Percentiles rank a stretch among this genome's conserved stretches.
These are phyloP conservation scores for Perizoma affinitatum DNA, from an alignment of 2,888 invertebrate genomes.

Conservation along the genomic window DNA sequence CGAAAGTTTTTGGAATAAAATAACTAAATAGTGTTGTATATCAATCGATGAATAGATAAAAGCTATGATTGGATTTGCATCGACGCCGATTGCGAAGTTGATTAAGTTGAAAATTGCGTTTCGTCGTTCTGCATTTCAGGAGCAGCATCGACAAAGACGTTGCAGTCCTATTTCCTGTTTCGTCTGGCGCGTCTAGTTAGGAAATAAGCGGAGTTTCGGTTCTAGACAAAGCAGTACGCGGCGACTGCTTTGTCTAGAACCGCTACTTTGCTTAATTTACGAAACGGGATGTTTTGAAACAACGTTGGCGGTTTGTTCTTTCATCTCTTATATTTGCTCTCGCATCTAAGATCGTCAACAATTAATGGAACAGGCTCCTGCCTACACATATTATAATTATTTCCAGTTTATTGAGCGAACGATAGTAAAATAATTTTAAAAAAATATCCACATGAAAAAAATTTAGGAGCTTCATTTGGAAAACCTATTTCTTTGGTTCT, in stretches of 20 bases:
- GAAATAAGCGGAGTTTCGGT: conserved; percentile 64
- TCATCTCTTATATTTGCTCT: neutral
- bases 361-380: too few relatives aligned
- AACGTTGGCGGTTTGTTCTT: conserved; percentile 19
- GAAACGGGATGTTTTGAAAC: conserved; percentile 37
- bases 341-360: too few relatives aligned
- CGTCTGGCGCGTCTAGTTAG: conserved; percentile 75
- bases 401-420: too few relatives aligned
- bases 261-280: conserved; percentile 52
- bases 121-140: conserved; percentile 35
- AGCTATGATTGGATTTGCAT: neutral
- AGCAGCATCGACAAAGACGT: conserved; percentile 48
- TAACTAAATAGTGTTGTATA: too few relatives aligned
- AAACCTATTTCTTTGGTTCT: conserved; percentile 6
- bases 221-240: conserved; percentile 38
- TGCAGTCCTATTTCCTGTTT: conserved; percentile 61
- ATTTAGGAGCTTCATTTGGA: neutral
- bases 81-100: neutral
- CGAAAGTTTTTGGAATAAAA: too few relatives aligned
- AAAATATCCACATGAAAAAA: too few relatives aligned
- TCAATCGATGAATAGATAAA: too few relatives aligned
- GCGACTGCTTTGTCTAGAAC: conserved; percentile 64
- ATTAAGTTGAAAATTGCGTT: conserved; percentile 26
- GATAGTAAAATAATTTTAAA: too few relatives aligned
- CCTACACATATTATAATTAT: too few relatives aligned